Evolutionary conservation across 30 jellyfish, hydroid and myxozoan species (phyloP), one percentile per base, ranked within the genome.

Genomic region (Nemopilema nomurai): DNA sequence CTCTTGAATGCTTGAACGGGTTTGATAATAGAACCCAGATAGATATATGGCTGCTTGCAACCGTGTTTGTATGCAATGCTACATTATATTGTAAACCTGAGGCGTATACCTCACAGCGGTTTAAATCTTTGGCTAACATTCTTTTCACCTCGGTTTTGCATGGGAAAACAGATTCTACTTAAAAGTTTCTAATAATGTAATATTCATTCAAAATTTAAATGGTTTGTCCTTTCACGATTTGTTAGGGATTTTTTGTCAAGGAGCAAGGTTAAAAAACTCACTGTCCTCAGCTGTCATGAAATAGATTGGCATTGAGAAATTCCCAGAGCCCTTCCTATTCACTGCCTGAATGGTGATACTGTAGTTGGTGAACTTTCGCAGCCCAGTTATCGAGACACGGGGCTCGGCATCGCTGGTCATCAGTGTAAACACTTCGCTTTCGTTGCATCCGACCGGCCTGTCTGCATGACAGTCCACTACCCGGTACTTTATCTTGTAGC

Each of bases 371-470:
- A 16, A 80, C 51, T 66, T 80, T n/a, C 89, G 63, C 30, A 80
- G 51, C 21, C 75, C 33, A 4, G 72, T 25, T 21, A 80, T 20
- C 7, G 80, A n/a, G 26, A 80, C 49, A 16, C 67, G 72, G 1
- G 81, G 79, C 31, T 24, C 49, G 7, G 89, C 50, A 51, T 33
- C 79, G 4, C 41, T 41, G 18, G 89, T 62, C 1, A 80, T 31
- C 25, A 80, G 41, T 1, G 89, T 66, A 31, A 66, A 80, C 13
- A 66, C 67, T 32, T 80, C 80, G 33, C 65, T 65, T 33, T 80
- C 89, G 32, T 80, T 49, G 74, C 89, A 80, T 16, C 89, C 89
- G 20, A 50, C 81, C 25, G 89, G 89, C 49, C 81, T 65, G 26
- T 80, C 89, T 16, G 72, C 73, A 65, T 80, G 74, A 18, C 89